Base-by-base conservation (phyloP, 2,113 vertebrate genomes). In the Scatophagus argus region DNA sequence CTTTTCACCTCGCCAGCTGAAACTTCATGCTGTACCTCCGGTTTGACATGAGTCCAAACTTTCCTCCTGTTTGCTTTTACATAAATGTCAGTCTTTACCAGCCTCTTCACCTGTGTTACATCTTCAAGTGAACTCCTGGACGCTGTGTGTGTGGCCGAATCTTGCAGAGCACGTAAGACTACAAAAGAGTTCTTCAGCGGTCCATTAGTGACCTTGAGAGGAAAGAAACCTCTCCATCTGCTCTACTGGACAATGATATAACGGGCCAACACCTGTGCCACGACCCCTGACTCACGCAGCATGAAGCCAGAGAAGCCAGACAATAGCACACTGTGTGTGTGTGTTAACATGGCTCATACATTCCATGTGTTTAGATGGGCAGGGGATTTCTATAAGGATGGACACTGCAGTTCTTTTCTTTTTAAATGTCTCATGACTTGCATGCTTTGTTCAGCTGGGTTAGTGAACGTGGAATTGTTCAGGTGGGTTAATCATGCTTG, bases 241-340 rank as follows among this genome's bases (percentile, higher is more conserved):
- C 75, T 81, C 60, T 12, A n/a, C 63, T 74, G 72, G 76, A 63
- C 77, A 65, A 74, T 63, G 23, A 82, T 13, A 52, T 62, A 70
- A 68, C 0, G 13, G 46, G 29, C 29, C 56, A 72, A 68, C 63
- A 73, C 66, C 71, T 79, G 66, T 31, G 38, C 46, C 41, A 27
- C 23, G n/a, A 75, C 70, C 69, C 47, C 59, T 13, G 49, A 83
- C 66, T 52, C 62, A 13, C 36, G 21, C 59, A 34, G 39, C 60
- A 54, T 27, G 12, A 58, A 38, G 39, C 54, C 64, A 60, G 60
- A 63, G 12, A 58, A 38, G 39, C 54, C 64, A 60, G 60, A 63
- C 51, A 70, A 27, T 66, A 34, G 46, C 5, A 29, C 9, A 54
- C 10, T 56, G 27, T 72, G 54, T 31, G 6, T 4, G 3, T 54